Evolutionary conservation across 2,888 invertebrate species (phyloP).

Genomic region (Diabrotica balteata): DNA sequence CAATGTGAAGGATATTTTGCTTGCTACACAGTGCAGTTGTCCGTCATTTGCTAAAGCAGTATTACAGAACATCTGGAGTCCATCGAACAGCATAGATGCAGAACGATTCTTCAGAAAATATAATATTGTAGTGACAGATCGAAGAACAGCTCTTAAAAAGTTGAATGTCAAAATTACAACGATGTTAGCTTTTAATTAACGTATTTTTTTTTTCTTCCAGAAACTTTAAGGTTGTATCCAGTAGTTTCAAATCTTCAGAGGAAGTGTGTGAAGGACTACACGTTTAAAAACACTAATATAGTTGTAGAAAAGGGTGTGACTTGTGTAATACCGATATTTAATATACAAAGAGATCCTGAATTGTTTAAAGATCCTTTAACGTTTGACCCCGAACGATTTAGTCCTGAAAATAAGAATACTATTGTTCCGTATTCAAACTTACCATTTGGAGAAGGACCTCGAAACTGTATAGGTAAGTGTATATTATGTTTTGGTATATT

Average conservation of each 20-base stretch:
- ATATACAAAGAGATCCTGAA: conserved; percentile 43
- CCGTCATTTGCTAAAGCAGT: too few relatives aligned
- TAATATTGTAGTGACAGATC: too few relatives aligned
- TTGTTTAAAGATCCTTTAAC: conserved; percentile 43
- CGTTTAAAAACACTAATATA: conserved; percentile 39
- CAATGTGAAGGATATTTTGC: too few relatives aligned
- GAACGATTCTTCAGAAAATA: too few relatives aligned
- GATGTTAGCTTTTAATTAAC: too few relatives aligned
- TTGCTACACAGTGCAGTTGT: too few relatives aligned
- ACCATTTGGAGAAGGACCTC: conserved; percentile 47
- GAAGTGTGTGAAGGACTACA: conserved; percentile 43
- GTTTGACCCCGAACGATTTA: conserved; percentile 46
- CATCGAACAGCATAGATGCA: too few relatives aligned
- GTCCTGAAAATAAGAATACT: conserved; percentile 34
- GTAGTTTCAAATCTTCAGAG: conserved; percentile 37
- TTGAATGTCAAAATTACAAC: too few relatives aligned
- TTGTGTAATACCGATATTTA: conserved; percentile 39
- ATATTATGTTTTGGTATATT: background rate
- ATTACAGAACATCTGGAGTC: too few relatives aligned
- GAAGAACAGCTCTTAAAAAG: too few relatives aligned
- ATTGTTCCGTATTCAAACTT: conserved; percentile 37
- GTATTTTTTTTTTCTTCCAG: conserved; percentile 28
- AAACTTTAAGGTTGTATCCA: conserved; percentile 43
- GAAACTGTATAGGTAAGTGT: conserved; percentile 45
- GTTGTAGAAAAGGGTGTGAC: conserved; percentile 43